Conservation (phyloP, 2,797 vertebrate genomes). For the Limnodromus scolopaceus region DNA sequence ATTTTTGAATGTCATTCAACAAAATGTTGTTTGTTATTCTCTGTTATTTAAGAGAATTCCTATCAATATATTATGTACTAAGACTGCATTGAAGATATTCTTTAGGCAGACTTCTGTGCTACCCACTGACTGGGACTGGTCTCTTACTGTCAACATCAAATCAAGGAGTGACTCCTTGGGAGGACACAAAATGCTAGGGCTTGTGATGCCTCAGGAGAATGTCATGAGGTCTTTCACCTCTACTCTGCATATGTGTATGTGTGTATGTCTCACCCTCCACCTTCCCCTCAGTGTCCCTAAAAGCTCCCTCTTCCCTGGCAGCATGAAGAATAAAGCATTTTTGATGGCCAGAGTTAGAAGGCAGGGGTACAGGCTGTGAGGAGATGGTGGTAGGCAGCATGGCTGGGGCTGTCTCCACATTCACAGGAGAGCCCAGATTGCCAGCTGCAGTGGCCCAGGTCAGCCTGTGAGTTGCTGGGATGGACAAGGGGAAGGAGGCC, state of each 20-base stretch:
- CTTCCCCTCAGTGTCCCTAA: not conserved
- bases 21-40: not conserved
- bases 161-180: not conserved
- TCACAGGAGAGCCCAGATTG: not conserved
- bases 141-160: not conserved
- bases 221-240: not conserved
- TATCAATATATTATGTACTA: not conserved
- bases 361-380: not conserved
- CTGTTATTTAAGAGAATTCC: not conserved
- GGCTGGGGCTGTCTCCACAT: not conserved
- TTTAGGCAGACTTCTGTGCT: not conserved
- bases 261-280: not conserved
- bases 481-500: not conserved
- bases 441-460: not conserved
- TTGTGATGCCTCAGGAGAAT: not conserved
- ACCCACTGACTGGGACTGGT: not conserved
- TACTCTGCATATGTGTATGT: not conserved
- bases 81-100: not conserved
- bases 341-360: not conserved
- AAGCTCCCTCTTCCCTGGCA: not conserved
- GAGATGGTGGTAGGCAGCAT: not conserved
- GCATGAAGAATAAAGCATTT: not conserved
- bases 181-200: not conserved
- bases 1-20: not conserved
- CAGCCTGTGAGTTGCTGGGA: not conserved